phyloP scores from a whole-genome alignment of 1,140 invertebrate species.

The Atta texana region DNA sequence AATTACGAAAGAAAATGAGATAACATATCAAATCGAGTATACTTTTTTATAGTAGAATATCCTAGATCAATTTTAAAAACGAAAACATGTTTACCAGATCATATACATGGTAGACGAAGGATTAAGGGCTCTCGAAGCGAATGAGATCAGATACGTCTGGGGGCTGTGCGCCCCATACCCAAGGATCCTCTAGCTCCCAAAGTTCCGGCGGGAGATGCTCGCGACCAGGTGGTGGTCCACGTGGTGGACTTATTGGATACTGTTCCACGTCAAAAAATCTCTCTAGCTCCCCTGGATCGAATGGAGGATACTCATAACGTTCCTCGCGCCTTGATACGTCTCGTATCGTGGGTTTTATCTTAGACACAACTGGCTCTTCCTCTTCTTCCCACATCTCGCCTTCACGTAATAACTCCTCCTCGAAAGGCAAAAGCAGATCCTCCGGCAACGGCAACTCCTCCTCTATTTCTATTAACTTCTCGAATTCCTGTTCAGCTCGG shows the following conservation, averaged over 20 bases:
- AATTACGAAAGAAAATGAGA: background rate
- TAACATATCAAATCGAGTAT: background rate
- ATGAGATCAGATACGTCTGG: constrained; percentile 67
- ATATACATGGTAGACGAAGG: background rate
- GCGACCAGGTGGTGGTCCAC: constrained; percentile 55
- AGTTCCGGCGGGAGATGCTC: constrained; percentile 68
- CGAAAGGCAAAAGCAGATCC: constrained; percentile 61
- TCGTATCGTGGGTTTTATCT: constrained; percentile 54
- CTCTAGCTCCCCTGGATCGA: constrained; percentile 71
- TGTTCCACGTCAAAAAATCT: constrained; percentile 74
- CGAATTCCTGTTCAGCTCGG: constrained; percentile 63
- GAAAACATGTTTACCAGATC: background rate
- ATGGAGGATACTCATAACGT: constrained; percentile 23
- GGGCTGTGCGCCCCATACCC: constrained; percentile 35
- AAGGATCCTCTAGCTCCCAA: constrained; percentile 74
- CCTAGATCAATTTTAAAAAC: background rate
- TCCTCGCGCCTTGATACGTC: background rate
- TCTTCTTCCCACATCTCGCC: constrained; percentile 73
- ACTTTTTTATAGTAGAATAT: background rate
- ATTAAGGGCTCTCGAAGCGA: constrained; percentile 56
- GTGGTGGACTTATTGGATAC: constrained; percentile 58
- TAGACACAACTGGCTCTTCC: constrained; percentile 50
- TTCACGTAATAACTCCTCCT: constrained; percentile 65
- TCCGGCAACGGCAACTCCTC: constrained; percentile 22
- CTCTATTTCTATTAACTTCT: constrained; percentile 11